Base-by-base conservation (phyloP, 2,113 vertebrate species). In the Taxidea taxus region DNA sequence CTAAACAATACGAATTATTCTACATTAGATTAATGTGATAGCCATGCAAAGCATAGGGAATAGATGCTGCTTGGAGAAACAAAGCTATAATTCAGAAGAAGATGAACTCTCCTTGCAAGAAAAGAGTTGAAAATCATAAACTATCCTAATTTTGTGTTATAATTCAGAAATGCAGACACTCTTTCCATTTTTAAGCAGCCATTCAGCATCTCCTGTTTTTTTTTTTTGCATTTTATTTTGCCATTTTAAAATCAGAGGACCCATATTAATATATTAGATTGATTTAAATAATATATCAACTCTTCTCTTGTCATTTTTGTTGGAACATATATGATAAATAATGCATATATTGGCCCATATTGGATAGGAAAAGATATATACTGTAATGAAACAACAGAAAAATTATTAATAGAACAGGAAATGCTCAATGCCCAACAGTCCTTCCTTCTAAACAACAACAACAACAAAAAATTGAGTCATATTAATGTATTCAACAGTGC, bases 401-500 rank as follows among this genome's bases (percentile, higher is more conserved):
- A 92, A 92, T 92, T 95, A 98, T 98, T 98, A 98, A 95, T 95
- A 97, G 93, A 96, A 96, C 54, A 98, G 87, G 91, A 98, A 98
- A 66, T 72, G 89, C 3, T 97, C 58, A 86, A 88, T 98, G 90
- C 96, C 95, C 97, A 97, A 87, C 93, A 98, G 92, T 97, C 98
- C 97, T 96, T 97, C 62, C 87, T 77, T 96, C 85, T 97, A 98
- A 98, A 94, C 94, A 97, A 98, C 78, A 88, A 80, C 62, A 97
- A 91, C 82, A 91, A 98, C 10, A 77, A 97, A 94, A 98, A 97
- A 94, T 93, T 95, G 97, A 96, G 85, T 94, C 87, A 90, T 94
- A 96, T 98, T 98, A 98, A 98, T 97, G 87, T 20, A 97, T 97
- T 97, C 98, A 98, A 95, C 87, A 98, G n/a, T 90, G 91, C 93